phyloP scores from a whole-genome alignment of 2,888 invertebrate genomes.

The Schizotus pectinicornis region DNA sequence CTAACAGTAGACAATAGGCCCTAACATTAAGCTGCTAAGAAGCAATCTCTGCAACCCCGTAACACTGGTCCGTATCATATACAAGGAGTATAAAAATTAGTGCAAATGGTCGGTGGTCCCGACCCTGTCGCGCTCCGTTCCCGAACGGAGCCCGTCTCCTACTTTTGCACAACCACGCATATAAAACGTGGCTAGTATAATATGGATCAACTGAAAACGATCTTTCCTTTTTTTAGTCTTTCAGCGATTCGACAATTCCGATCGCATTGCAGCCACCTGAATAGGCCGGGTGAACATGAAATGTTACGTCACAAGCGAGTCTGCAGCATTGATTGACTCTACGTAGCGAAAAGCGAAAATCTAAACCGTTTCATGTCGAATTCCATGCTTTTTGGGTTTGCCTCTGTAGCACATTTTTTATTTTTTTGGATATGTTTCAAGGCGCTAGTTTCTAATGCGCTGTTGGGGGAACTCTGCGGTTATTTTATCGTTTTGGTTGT shows the following conservation, averaged over 20 bases:
- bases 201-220: conserved; percentile 5
- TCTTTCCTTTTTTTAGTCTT: conserved; percentile 20
- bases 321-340: conserved; percentile 43
- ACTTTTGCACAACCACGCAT: conserved; percentile 18
- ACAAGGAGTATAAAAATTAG: conserved; percentile 30
- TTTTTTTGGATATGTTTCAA: conserved; percentile 21
- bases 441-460: conserved; percentile 27
- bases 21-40: conserved; percentile 46
- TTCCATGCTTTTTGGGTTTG: conserved; percentile 21
- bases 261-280: conserved; percentile 55
- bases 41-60: conserved; percentile 36
- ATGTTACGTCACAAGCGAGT: conserved; percentile 36
- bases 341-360: conserved; percentile 50
- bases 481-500: conserved; percentile 27
- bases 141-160: no score
- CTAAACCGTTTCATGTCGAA: conserved; percentile 40
- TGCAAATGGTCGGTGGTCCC: conserved; percentile 26
- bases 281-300: conserved; percentile 45
- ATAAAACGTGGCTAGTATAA: conserved; percentile 4
- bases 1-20: conserved; percentile 39
- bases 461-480: conserved; percentile 27
- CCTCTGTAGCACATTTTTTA: conserved; percentile 2
- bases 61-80: conserved; percentile 33
- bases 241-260: conserved; percentile 51
- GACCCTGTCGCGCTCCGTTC: conserved; percentile 4